Base-by-base conservation (phyloP, 2,113 vertebrate species). In the Pyxicephalus adspersus region DNA sequence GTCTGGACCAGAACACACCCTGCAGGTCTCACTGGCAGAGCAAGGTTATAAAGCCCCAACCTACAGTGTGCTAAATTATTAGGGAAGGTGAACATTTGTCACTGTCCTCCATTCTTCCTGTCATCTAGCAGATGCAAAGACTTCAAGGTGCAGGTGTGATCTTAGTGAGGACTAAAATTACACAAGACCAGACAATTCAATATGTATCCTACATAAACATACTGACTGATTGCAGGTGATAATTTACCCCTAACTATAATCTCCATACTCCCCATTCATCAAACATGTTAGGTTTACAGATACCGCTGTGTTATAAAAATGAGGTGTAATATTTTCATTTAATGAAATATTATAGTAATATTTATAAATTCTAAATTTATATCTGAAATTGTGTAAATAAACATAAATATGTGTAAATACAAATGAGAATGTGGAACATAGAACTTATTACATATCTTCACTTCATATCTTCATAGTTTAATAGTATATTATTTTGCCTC, bases 61-160 rank as follows among this genome's bases (percentile, higher is more conserved):
- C 71, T 23, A 57, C 20, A n/a, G 18, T 55, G n/a, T 50, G 64
- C 26, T 65, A 28, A 66, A 57, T 65, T 65, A 81, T 74, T 57
- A 50, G 58, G 51, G 54, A 74, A 65, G 54, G 61, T 28, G 50
- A 60, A 29, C 70, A 81, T 81, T 75, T 29, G 66, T 81, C 80
- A 81, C 4, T 58, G 61, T 50, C 22, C 19, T 64, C 19, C 17
- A 58, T n/a, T 23, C 25, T 61, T 28, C 60, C 50, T 22, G 73
- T 58, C 51, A 65, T 20, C 38, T 26, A 34, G 60, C 79, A 81
- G 80, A 73, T 75, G 71, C 66, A 63, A 82, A 66, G 61, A 75
- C 61, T 25, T 26, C 7, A 52, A 45, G 70, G n/a, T 64, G 51
- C 79, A 81, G 79, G 61, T 81, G 68, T 58, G 51, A 31, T 45